Conservation (phyloP, 2,888 invertebrate genomes). For the Dicranocentrus wangi region DNA sequence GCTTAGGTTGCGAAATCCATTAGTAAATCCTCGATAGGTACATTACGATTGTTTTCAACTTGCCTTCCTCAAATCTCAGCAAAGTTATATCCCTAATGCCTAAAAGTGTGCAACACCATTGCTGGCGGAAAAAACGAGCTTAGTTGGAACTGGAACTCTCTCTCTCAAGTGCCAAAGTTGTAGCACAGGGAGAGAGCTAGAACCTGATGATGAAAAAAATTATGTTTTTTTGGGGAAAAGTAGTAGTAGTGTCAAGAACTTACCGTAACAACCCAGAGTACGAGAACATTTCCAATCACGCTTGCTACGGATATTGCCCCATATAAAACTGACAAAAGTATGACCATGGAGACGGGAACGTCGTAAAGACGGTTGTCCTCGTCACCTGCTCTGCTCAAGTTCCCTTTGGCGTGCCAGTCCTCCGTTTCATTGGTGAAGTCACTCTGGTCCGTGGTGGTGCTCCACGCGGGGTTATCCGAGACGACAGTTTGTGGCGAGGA, state of each 20-base stretch:
- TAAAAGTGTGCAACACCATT: too few species aligned
- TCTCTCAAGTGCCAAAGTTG: too few species aligned
- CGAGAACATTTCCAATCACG: constrained; percentile 87
- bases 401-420: constrained; percentile 5
- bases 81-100: too few species aligned
- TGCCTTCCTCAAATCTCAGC: too few species aligned
- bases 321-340: constrained; percentile 84
- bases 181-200: too few species aligned
- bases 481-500: neutral
- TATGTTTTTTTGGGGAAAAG: too few species aligned
- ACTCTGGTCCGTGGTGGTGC: neutral
- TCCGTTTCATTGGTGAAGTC: constrained; percentile 17
- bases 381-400: neutral
- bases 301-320: constrained; percentile 87
- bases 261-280: constrained; percentile 88
- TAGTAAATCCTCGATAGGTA: neutral
- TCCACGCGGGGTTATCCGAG: constrained; percentile 32
- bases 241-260: too few species aligned
- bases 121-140: too few species aligned
- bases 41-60: too few species aligned
- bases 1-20: neutral
- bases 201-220: too few species aligned
- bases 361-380: constrained; percentile 79
- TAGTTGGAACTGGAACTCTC: too few species aligned
- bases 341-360: constrained; percentile 84